A percentile compares a stretch with the other conserved stretches of the same genome.
Evolutionary conservation across 2,113 vertebrate genomes (phyloP).

Genomic region (Chaetura pelagica): DNA sequence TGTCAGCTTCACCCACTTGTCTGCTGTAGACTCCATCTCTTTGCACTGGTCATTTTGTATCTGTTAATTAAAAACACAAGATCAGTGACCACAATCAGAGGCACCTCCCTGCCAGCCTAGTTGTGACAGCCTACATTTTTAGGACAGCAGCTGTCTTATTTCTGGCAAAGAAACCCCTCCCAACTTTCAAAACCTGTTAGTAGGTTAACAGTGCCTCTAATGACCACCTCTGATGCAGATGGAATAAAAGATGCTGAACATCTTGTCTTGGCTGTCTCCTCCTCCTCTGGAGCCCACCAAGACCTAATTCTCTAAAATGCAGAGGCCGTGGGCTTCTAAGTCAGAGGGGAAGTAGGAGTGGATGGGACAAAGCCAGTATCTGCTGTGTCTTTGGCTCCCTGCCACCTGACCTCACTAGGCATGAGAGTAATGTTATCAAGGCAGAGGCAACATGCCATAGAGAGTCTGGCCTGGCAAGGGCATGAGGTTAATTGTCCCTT

Average conservation of each 20-base stretch:
- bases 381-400: background rate
- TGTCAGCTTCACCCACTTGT: conserved; percentile 93
- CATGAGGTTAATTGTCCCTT: background rate
- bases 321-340: background rate
- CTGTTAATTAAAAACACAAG: conserved; percentile 75
- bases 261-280: background rate
- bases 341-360: background rate
- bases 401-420: background rate
- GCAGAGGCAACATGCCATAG: background rate
- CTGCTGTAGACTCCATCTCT: conserved; percentile 87
- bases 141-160: background rate
- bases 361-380: background rate
- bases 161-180: background rate
- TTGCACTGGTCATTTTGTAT: conserved; percentile 99
- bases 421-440: background rate
- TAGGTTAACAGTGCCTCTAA: background rate
- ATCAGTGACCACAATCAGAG: background rate
- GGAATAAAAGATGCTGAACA: background rate
- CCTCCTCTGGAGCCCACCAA: background rate
- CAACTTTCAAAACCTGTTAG: background rate
- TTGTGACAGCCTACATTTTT: background rate
- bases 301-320: background rate
- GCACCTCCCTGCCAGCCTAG: background rate
- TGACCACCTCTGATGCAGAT: background rate
- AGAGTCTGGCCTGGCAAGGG: background rate